These are phyloP conservation scores for Empis livida DNA, from an alignment of 2,888 invertebrate genomes.

Conservation along the genomic window DNA sequence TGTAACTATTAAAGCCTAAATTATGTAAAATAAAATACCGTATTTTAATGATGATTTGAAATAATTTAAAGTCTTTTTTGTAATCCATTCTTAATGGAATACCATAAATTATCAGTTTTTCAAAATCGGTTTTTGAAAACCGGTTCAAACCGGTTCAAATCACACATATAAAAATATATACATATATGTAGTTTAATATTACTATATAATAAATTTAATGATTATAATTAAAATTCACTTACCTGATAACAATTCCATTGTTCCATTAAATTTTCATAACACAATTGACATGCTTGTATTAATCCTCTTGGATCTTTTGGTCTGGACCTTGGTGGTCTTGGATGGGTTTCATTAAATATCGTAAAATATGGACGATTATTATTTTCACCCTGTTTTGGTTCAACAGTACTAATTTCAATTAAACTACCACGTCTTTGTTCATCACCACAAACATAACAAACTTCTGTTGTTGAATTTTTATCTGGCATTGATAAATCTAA, in stretches of 20 bases:
- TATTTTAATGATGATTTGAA: too few species aligned
- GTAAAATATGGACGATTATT: constrained; percentile 54
- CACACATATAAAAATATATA: too few species aligned
- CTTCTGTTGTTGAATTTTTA: constrained; percentile 80
- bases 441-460: constrained; percentile 83
- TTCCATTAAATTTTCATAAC: constrained; percentile 70
- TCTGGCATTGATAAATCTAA: constrained; percentile 85
- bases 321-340: constrained; percentile 69
- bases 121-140: too few species aligned
- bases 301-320: constrained; percentile 73
- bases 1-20: too few species aligned
- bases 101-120: too few species aligned
- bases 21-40: too few species aligned
- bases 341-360: constrained; percentile 62
- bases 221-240: constrained; percentile 11
- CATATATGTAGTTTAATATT: too few species aligned
- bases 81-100: too few species aligned
- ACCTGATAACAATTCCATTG: constrained; percentile 79
- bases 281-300: constrained; percentile 69
- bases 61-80: too few species aligned
- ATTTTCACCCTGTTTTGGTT: constrained; percentile 24
- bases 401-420: constrained; percentile 50
- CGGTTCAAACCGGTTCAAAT: too few species aligned
- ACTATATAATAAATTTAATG: too few species aligned
- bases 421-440: constrained; percentile 74